A percentile compares a stretch with the other conserved stretches of the same genome.
These are phyloP conservation scores for Poicephalus gulielmi DNA, from an alignment of 2,113 vertebrate genomes.

Conservation along the genomic window DNA sequence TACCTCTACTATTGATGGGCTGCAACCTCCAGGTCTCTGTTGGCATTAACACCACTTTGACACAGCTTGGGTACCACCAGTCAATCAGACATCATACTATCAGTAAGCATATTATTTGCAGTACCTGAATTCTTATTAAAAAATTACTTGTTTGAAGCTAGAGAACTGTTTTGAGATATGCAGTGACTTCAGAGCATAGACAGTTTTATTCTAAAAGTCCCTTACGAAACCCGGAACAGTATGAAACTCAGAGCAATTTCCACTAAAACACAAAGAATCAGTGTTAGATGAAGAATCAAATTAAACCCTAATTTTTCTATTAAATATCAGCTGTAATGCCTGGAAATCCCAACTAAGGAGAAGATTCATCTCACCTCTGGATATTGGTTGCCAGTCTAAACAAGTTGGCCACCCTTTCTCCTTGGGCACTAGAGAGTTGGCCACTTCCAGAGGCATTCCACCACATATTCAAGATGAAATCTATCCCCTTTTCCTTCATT, in stretches of 20 bases:
- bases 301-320: neutral
- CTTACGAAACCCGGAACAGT: neutral
- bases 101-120: neutral
- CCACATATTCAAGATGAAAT: neutral
- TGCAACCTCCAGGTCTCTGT: neutral
- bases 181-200: neutral
- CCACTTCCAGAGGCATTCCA: neutral
- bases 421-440: neutral
- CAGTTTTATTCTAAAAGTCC: neutral
- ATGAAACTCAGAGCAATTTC: neutral
- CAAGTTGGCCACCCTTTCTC: neutral
- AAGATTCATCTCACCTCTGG: neutral
- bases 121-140: neutral
- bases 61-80: neutral
- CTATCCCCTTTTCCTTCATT: neutral
- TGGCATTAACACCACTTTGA: neutral
- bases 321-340: neutral
- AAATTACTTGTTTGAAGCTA: neutral
- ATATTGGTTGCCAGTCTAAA: neutral
- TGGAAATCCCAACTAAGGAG: neutral
- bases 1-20: neutral
- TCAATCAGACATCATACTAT: neutral
- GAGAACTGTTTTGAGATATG: neutral
- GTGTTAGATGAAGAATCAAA: neutral
- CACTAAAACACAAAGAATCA: neutral